Percentiles rank a stretch among this genome's conserved stretches.
These are phyloP conservation scores for Ptychoptera albimana DNA, from an alignment of 2,888 invertebrate genomes.

Conservation along the genomic window DNA sequence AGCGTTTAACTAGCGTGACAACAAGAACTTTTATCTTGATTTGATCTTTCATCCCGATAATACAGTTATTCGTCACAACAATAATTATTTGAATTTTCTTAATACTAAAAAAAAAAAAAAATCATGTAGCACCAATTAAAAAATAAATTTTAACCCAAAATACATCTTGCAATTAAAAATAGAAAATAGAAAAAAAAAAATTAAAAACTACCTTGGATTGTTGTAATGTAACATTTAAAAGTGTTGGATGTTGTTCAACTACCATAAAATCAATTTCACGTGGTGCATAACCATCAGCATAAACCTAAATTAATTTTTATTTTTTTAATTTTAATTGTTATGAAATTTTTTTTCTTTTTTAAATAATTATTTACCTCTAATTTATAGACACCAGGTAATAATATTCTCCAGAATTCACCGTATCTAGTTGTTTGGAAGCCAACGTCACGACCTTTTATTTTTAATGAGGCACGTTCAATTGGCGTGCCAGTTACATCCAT, in stretches of 20 bases:
- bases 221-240: slow-evolving; percentile 66
- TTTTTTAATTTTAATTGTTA: neutral
- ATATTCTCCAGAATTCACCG: slow-evolving; percentile 90
- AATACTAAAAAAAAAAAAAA: too few species aligned
- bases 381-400: slow-evolving; percentile 74
- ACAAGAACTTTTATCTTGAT: too few species aligned
- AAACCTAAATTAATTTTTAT: slow-evolving; percentile 38
- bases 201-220: slow-evolving; percentile 50
- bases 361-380: slow-evolving; percentile 45
- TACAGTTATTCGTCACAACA: too few species aligned
- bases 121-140: too few species aligned
- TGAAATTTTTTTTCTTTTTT: slow-evolving; percentile 27
- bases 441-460: slow-evolving; percentile 68
- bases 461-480: slow-evolving; percentile 60
- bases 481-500: slow-evolving; percentile 62
- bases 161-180: neutral
- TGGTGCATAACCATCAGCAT: slow-evolving; percentile 70
- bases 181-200: neutral
- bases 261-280: slow-evolving; percentile 76
- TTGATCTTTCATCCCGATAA: too few species aligned
- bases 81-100: too few species aligned
- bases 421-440: slow-evolving; percentile 72
- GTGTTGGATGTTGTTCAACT: slow-evolving; percentile 69
- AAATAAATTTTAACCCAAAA: neutral
- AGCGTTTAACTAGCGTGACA: too few species aligned